Evolutionary conservation across 1,140 invertebrate species (phyloP).

Genomic region (Orchesella cincta): DNA sequence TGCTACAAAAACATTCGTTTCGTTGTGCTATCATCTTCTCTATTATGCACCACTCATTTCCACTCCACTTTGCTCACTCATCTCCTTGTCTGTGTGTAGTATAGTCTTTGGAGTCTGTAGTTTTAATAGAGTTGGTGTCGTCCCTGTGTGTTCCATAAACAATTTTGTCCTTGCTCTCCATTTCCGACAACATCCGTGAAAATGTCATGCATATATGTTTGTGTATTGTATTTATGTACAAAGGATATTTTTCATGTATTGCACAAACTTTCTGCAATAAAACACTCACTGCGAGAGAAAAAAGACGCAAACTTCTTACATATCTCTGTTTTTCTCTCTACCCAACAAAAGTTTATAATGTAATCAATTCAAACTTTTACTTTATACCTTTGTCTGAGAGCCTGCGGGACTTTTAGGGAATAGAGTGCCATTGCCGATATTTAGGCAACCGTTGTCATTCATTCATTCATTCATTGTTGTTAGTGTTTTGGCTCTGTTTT

Average conservation of each 20-base stretch:
- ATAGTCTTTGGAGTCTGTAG: background rate
- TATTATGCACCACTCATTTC: slow-evolving; percentile 4
- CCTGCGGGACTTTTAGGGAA: background rate
- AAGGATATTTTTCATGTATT: background rate
- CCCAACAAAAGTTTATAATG: background rate
- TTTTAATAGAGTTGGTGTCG: background rate
- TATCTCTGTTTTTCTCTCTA: background rate
- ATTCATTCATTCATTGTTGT: background rate
- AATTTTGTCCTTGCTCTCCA: slow-evolving; percentile 11
- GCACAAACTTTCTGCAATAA: too few species aligned
- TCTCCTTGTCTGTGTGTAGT: background rate
- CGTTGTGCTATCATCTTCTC: background rate
- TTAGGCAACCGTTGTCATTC: background rate
- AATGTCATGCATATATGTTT: background rate
- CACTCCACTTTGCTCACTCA: background rate
- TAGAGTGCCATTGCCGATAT: background rate
- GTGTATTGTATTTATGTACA: background rate
- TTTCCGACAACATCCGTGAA: slow-evolving; percentile 17
- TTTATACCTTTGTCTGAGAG: background rate
- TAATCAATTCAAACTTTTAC: background rate
- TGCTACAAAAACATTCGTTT: background rate
- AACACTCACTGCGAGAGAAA: too few species aligned
- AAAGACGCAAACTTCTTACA: background rate
- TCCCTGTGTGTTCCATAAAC: background rate
- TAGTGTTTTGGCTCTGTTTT: background rate